A percentile compares a stretch with the other conserved stretches of the same genome.
These are phyloP conservation scores for Dendronephthya gigantea DNA, from an alignment of 64 coral and sea anemone genomes.

Conservation along the genomic window DNA sequence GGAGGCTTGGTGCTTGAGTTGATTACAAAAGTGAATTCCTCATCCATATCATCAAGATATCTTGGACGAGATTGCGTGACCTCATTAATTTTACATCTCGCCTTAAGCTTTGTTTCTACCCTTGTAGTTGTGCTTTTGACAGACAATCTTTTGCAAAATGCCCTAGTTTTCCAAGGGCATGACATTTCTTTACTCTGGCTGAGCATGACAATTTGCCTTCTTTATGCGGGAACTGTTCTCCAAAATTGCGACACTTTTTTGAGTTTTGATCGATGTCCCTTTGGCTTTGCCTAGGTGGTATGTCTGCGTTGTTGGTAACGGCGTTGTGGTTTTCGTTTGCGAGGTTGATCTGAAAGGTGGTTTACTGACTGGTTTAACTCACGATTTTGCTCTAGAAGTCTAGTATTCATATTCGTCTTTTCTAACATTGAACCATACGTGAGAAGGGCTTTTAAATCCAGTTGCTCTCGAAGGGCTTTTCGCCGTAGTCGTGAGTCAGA, in stretches of 20 bases:
- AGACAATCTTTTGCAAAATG: conserved; percentile 4
- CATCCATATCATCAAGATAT: background rate
- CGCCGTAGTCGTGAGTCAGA: background rate
- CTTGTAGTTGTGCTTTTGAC: background rate
- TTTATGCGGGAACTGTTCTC: background rate
- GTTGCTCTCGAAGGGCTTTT: background rate
- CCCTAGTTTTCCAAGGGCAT: background rate
- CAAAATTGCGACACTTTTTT: background rate
- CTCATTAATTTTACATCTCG: too few relatives aligned
- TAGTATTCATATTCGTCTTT: background rate
- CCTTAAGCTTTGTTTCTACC: background rate
- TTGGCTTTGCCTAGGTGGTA: background rate
- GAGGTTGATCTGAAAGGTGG: background rate
- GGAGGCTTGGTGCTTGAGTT: background rate
- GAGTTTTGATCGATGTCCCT: background rate
- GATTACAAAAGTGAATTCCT: background rate
- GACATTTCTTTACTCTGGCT: background rate
- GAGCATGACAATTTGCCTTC: background rate
- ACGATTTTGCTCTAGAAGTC: background rate
- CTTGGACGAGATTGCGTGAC: too few relatives aligned
- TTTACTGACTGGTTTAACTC: background rate
- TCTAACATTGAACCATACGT: background rate
- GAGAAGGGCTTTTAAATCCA: background rate
- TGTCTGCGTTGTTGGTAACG: background rate
- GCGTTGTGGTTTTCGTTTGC: background rate